Conservation (phyloP, 2,797 vertebrate species). For the Numenius phaeopus region DNA sequence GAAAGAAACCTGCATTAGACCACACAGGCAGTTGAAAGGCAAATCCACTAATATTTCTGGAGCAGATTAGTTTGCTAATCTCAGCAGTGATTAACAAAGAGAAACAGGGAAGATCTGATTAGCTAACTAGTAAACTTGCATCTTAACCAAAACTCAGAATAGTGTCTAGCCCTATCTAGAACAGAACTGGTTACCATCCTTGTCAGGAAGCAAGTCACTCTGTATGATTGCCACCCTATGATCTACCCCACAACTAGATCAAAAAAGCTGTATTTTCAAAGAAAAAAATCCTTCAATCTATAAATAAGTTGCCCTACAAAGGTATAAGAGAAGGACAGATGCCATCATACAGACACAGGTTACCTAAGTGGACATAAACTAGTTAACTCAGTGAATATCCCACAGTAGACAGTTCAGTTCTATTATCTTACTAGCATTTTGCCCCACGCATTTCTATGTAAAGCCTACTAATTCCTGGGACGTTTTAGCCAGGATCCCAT, state of each 20-base stretch:
- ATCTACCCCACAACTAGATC: background rate
- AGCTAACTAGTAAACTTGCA: background rate
- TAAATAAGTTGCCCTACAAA: background rate
- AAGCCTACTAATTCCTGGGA: background rate
- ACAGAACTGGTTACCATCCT: background rate
- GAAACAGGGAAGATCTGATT: background rate
- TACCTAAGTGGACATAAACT: background rate
- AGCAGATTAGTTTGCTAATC: conserved; percentile 19
- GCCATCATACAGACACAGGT: background rate
- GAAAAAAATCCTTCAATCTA: background rate
- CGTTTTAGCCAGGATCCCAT: background rate
- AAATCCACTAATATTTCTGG: conserved; percentile 15
- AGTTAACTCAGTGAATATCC: background rate
- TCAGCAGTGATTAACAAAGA: conserved; percentile 19
- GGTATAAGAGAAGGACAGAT: background rate
- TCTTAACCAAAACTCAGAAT: background rate
- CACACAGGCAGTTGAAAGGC: conserved; percentile 2
- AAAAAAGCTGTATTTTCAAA: accelerated
- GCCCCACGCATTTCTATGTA: background rate
- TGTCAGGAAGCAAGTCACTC: background rate
- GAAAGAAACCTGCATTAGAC: background rate
- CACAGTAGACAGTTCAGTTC: background rate
- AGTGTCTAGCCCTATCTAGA: background rate
- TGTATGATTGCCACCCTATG: background rate
- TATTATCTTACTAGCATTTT: background rate